Evolutionary conservation across 2,797 vertebrate species (phyloP).

Genomic region (Gymnoscopelus microlampas): DNA sequence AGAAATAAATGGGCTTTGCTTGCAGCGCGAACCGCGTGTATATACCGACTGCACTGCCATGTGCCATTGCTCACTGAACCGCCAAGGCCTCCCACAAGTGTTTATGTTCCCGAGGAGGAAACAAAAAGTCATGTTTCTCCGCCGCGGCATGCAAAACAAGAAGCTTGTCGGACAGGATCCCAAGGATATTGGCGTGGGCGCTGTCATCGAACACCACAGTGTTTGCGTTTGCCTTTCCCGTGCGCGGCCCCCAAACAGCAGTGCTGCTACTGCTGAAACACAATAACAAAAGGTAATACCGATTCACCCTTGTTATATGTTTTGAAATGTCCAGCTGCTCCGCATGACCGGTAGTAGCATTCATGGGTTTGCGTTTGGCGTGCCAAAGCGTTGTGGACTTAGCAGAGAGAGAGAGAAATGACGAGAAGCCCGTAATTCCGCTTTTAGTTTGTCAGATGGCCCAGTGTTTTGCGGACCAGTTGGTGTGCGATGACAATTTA

Average conservation of each 20-base stretch:
- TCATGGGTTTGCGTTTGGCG: too few species aligned
- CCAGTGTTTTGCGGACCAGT: too few species aligned
- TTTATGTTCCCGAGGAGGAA: constrained; percentile 9
- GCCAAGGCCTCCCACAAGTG: not conserved
- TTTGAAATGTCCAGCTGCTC: too few species aligned
- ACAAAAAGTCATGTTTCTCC: constrained; percentile 15
- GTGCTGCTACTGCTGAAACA: constrained; percentile 26
- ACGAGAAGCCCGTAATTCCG: too few species aligned
- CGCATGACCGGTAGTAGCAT: too few species aligned
- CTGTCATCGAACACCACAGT: constrained; percentile 13
- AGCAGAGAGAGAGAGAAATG: too few species aligned
- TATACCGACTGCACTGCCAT: not conserved
- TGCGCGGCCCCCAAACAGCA: not conserved
- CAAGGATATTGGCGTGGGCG: not conserved
- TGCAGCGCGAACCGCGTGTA: too few species aligned
- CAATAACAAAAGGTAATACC: not conserved
- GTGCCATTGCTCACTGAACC: not conserved
- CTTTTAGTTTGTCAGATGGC: too few species aligned
- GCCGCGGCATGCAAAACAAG: not conserved
- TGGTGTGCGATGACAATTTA: too few species aligned
- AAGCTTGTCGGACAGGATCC: constrained; percentile 31
- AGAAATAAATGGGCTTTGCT: too few species aligned
- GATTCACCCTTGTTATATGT: too few species aligned
- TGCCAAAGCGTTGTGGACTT: too few species aligned
- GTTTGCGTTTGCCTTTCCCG: constrained; percentile 19